These are phyloP conservation scores for Drosophila murphyi DNA, from an alignment of 1,140 invertebrate species.

Conservation along the genomic window DNA sequence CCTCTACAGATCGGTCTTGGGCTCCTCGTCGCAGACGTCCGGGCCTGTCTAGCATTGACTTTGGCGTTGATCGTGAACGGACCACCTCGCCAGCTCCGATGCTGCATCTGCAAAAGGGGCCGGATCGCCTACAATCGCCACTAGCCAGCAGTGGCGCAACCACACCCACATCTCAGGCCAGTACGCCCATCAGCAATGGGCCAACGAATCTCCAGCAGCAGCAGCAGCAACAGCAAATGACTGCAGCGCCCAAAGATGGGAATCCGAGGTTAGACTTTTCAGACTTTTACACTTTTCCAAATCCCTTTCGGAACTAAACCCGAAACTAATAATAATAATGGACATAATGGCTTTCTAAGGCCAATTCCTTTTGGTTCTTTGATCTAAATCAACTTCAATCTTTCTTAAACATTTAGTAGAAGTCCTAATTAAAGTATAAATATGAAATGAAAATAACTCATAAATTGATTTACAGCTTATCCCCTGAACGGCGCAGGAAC, in stretches of 20 bases:
- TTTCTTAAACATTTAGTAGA: neutral
- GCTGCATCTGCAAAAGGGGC: constrained; percentile 41
- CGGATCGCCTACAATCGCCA: constrained; percentile 75
- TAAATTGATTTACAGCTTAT: constrained; percentile 65
- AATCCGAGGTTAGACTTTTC: constrained; percentile 84
- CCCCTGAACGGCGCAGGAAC: constrained; percentile 92
- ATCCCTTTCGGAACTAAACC: neutral
- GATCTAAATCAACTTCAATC: too few relatives aligned
- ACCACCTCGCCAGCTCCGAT: constrained; percentile 89
- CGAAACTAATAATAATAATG: neutral
- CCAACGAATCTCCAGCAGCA: constrained; percentile 39
- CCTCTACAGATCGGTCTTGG: constrained; percentile 92
- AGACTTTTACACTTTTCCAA: neutral
- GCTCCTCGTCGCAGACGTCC: constrained; percentile 89
- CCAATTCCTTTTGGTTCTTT: too few relatives aligned
- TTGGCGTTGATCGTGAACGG: constrained; percentile 89
- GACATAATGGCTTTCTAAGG: too few relatives aligned
- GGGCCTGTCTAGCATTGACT: constrained; percentile 89
- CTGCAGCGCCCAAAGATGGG: constrained; percentile 83
- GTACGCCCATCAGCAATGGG: constrained; percentile 55
- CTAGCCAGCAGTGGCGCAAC: constrained; percentile 54
- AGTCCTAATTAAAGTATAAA: neutral
- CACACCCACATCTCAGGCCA: constrained; percentile 58
- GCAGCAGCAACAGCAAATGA: constrained; percentile 32
- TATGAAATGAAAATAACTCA: neutral